Evolutionary conservation across 2,113 vertebrate species (phyloP), one percentile per base, ranked within the genome.

Genomic region (Ammodytes dubius): DNA sequence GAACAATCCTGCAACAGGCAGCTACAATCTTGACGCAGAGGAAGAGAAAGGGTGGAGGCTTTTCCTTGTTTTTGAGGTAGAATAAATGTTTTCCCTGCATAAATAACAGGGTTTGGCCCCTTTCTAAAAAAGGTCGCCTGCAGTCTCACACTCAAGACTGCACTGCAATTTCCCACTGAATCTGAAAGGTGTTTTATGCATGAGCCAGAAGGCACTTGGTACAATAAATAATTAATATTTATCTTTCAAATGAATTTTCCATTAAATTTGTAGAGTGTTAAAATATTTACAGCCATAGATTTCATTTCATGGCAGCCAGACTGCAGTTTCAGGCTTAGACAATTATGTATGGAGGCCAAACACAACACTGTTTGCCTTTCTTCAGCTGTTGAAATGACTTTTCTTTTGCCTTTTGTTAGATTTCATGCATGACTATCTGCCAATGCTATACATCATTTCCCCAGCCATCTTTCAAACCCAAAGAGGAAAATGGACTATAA

Each of bases 171-270:
- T 85, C 83, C 70, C 72, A 75, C 63, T 63, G 78, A 85, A 71
- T 87, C 82, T 91, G 75, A 74, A 83, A 89, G 85, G 87, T 92
- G 89, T 92, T 94, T 92, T 87, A 93, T 93, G 91, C 90, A 91
- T 93, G 88, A 94, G 86, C 85, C 70, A 89, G 80, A 79, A 86
- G 85, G 85, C 91, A 83, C 84, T 91, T 84, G 87, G 89, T 84
- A 86, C 65, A 79, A 93, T 94, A 86, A 93, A 95, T 94, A 94
- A 93, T 94, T 93, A 77, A 94, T 92, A 92, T 93, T 94, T 92
- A 92, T 93, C 92, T 93, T 93, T 88, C 85, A 90, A 93, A 93
- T 92, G 78, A 93, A 91, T 87, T 94, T 89, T 91, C 84, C 87
- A 92, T 92, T 90, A 90, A 91, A 91, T 93, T 88, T 89, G 87